Conservation (phyloP, 1,140 invertebrate genomes). For the Scaptomyza montana region DNA sequence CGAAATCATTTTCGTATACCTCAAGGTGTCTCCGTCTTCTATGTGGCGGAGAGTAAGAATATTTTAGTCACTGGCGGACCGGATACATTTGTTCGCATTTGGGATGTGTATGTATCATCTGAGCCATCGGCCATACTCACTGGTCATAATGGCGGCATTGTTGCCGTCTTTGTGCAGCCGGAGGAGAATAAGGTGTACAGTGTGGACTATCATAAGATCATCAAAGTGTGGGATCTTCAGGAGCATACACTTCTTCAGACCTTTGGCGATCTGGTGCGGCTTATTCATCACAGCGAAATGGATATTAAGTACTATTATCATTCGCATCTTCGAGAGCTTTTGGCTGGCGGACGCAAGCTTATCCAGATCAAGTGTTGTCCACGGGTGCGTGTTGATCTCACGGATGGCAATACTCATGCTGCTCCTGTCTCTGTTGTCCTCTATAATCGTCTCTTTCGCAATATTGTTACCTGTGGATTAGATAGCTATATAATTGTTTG, state of each 20-base stretch:
- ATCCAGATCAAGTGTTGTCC: slow-evolving; percentile 86
- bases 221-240: slow-evolving; percentile 89
- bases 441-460: slow-evolving; percentile 88
- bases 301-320: slow-evolving; percentile 87
- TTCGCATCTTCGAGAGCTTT: slow-evolving; percentile 86
- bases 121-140: slow-evolving; percentile 86
- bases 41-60: slow-evolving; percentile 85
- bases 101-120: slow-evolving; percentile 89
- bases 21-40: slow-evolving; percentile 85
- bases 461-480: slow-evolving; percentile 87
- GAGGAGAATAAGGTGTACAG: slow-evolving; percentile 89
- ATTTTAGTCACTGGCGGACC: slow-evolving; percentile 89
- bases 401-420: slow-evolving; percentile 88
- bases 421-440: slow-evolving; percentile 87
- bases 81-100: slow-evolving; percentile 89
- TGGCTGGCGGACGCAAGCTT: slow-evolving; percentile 86
- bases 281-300: slow-evolving; percentile 85
- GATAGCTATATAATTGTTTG: slow-evolving; percentile 90
- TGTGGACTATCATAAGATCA: slow-evolving; percentile 86
- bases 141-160: slow-evolving; percentile 89
- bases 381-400: slow-evolving; percentile 86
- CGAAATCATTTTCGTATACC: slow-evolving; percentile 70
- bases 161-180: slow-evolving; percentile 88
- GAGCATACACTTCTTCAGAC: slow-evolving; percentile 85
- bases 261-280: slow-evolving; percentile 86